Base-by-base conservation (phyloP, 2,888 invertebrate species). In the Dynastes grantii region DNA sequence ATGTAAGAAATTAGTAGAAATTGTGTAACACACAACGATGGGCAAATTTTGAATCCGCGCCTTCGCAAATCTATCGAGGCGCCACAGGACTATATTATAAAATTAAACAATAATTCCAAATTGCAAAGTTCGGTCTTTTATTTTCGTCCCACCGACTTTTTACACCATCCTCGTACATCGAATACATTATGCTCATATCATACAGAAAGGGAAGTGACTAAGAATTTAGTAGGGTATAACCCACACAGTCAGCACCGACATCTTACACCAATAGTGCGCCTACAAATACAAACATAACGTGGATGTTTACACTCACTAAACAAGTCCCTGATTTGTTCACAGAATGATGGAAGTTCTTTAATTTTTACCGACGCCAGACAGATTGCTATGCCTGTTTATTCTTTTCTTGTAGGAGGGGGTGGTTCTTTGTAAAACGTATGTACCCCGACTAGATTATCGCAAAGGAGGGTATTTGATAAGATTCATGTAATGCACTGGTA, bases 271-370 rank as follows among this genome's bases (percentile, higher is more conserved):
- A 45, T 67, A 67, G 40, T 71, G 55, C 55, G 55, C 53, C 71
- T 71, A 29, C 71, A 71, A 29, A 71, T 71, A 53, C 71, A 71
- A 71, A 71, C 53, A 71, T 32, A 71, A 71, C 71, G 40, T 40
- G 53, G 29, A 29, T 71, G 55, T 71, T 71, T 71, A 71, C 67
- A 45, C 71, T 71, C n/a, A 53, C 32, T 53, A 53, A 71, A 51
- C 71, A 53, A 53, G 16, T 71, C 55, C 37, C 32, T 53, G 32
- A 71, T 53, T 53, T 71, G 53, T 71, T 71, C 71, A 71, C 53
- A 27, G 40, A 67, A 51, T 70, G 51, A 27, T 70, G 49, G 32
- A 70, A 53, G 53, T 29, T 51, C 40, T 67, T 45, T 67, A 67
- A 40, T 16, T 70, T 70, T 70, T 70, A 53, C 53, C 53, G 53